Evolutionary conservation across 1,140 invertebrate genomes (phyloP).

Genomic region (Calephelis virginiensis): DNA sequence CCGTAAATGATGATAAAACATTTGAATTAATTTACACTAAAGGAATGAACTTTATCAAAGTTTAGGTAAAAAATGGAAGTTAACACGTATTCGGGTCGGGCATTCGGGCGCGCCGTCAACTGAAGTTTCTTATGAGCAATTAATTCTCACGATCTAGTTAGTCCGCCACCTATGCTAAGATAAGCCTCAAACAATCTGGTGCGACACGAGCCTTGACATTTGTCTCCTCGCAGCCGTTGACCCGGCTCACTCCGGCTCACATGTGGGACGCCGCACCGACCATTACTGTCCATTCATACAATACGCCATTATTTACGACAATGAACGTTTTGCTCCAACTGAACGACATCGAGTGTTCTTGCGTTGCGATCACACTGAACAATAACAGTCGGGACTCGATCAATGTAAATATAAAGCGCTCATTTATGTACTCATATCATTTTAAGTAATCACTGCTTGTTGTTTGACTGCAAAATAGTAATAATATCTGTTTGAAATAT

Average conservation of each 20-base stretch:
- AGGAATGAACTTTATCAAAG: no score
- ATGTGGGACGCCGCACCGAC: constrained; percentile 42
- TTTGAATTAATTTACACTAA: no score
- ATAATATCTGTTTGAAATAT: no score
- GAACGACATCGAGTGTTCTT: constrained; percentile 59
- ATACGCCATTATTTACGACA: constrained; percentile 69
- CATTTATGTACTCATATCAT: constrained; percentile 26
- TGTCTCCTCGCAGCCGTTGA: constrained; percentile 57
- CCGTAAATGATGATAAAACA: no score
- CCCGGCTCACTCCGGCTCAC: constrained; percentile 47
- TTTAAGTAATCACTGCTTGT: not conserved
- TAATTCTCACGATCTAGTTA: constrained; percentile 7
- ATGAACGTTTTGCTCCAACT: constrained; percentile 47
- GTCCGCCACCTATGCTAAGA: constrained; percentile 5
- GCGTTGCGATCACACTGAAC: constrained; percentile 47
- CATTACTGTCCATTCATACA: constrained; percentile 61
- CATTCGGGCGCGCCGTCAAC: no score
- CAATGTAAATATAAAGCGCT: constrained; percentile 33
- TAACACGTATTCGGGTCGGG: no score
- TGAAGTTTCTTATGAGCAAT: not conserved
- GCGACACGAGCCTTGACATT: constrained; percentile 66
- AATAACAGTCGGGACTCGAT: constrained; percentile 43
- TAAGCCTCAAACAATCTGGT: constrained; percentile 44
- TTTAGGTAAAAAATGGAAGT: no score
- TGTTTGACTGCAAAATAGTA: not conserved